These are phyloP conservation scores for Cheirogaleus medius DNA, from an alignment of 2,113 vertebrate genomes.

Conservation along the genomic window DNA sequence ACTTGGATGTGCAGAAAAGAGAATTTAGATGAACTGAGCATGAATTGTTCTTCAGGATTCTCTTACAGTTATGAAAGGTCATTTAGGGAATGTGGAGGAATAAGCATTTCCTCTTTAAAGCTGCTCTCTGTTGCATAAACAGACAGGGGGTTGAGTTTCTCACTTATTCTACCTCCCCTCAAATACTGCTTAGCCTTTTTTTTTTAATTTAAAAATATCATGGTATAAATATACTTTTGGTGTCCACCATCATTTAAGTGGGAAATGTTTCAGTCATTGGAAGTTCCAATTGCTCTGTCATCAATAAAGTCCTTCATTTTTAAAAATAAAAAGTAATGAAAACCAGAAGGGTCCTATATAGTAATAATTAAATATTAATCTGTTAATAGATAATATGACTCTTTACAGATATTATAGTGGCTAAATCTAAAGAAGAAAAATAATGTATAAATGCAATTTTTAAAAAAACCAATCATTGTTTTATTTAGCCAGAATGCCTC, in stretches of 20 bases:
- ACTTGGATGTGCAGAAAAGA: background rate
- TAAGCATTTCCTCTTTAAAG: constrained; percentile 1
- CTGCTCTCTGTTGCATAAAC: background rate
- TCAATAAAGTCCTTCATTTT: background rate
- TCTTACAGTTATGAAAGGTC: constrained; percentile 17
- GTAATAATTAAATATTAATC: background rate
- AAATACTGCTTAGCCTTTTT: background rate
- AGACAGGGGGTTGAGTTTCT: background rate
- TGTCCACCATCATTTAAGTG: background rate
- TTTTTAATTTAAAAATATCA: background rate
- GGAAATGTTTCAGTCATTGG: constrained; percentile 16
- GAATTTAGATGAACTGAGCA: background rate
- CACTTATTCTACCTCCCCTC: background rate
- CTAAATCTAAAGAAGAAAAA: constrained; percentile 41
- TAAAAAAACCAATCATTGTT: background rate
- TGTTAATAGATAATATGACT: background rate
- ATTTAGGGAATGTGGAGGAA: background rate
- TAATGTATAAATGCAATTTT: background rate
- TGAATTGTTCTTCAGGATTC: background rate
- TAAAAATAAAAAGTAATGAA: background rate
- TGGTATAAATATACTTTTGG: background rate
- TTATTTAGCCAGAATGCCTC: constrained; percentile 82
- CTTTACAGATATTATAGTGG: background rate
- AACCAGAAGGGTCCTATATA: background rate
- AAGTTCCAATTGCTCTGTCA: background rate